A percentile compares a stretch with the other conserved stretches of the same genome.
Conservation (phyloP, 2,888 invertebrate species). For the Ichneumoninae sp. region DNA sequence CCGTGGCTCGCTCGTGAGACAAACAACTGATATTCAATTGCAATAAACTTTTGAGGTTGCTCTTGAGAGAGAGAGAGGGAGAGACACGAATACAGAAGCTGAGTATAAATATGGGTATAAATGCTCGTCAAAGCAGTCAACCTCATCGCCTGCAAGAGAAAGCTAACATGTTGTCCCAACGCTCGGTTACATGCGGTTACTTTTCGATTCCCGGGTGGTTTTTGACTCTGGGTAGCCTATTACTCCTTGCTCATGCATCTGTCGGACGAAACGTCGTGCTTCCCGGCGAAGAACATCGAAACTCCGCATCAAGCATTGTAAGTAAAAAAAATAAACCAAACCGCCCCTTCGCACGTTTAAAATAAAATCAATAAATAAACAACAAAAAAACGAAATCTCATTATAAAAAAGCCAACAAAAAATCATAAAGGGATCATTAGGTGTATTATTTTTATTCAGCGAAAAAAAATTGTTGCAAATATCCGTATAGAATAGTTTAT, state of each 20-base stretch:
- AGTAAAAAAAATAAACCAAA: not conserved
- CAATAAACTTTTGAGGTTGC: not conserved
- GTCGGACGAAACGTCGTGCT: not conserved
- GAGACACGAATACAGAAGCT: not conserved
- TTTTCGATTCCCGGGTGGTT: not conserved
- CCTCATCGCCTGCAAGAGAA: not conserved
- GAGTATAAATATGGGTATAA: slow-evolving; percentile 1
- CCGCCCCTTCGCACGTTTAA: too few relatives aligned
- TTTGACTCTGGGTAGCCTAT: not conserved
- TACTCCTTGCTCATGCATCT: slow-evolving; percentile 1
- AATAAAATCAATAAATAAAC: too few relatives aligned
- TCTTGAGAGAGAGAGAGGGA: not conserved
- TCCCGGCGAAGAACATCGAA: not conserved
- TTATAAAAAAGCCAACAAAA: too few relatives aligned
- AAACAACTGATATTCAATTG: not conserved
- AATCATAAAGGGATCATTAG: not conserved
- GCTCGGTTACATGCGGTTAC: not conserved
- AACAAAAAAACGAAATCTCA: too few relatives aligned
- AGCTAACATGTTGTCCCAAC: not conserved
- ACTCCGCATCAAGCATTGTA: not conserved
- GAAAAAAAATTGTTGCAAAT: not conserved
- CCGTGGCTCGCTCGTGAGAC: not conserved
- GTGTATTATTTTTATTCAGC: not conserved
- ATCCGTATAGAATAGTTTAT: not conserved
- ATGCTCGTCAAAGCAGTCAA: not conserved